A percentile compares a stretch with the other conserved stretches of the same genome.
phyloP scores from a whole-genome alignment of 1,140 invertebrate species.

The Lepidurus packardi region DNA sequence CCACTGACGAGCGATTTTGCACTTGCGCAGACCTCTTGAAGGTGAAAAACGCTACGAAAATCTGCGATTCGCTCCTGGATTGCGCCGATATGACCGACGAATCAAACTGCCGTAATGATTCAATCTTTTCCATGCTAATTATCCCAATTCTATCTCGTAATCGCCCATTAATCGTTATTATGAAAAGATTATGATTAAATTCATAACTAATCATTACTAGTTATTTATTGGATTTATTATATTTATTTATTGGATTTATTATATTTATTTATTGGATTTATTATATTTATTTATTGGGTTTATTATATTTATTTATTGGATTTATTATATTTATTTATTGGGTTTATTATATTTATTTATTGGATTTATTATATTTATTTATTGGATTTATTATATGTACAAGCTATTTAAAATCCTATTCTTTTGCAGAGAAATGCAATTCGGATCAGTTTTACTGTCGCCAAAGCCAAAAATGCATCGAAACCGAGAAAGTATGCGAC shows the following conservation, averaged over 20 bases:
- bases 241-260: too few relatives aligned
- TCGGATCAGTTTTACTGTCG: conserved; percentile 53
- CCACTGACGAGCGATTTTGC: conserved; percentile 68
- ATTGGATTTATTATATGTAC: too few relatives aligned
- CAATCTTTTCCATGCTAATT: background rate
- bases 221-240: background rate
- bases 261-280: too few relatives aligned
- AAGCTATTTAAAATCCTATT: conserved; percentile 31
- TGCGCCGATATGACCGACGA: conserved; percentile 71
- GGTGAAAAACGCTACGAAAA: conserved; percentile 33
- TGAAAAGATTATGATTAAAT: conserved; percentile 6
- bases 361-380: too few relatives aligned
- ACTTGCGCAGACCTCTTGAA: conserved; percentile 38
- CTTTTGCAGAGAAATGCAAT: conserved; percentile 51
- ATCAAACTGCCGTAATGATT: conserved; percentile 51
- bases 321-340: too few relatives aligned
- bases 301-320: too few relatives aligned
- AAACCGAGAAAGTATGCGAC: conserved; percentile 56
- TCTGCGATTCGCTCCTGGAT: conserved; percentile 73
- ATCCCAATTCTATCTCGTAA: background rate
- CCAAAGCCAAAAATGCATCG: conserved; percentile 54
- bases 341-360: too few relatives aligned
- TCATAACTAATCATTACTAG: background rate
- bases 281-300: too few relatives aligned
- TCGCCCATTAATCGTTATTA: background rate